These are phyloP conservation scores for Drosophila gunungcola DNA, from an alignment of 1,140 invertebrate species.

Conservation along the genomic window DNA sequence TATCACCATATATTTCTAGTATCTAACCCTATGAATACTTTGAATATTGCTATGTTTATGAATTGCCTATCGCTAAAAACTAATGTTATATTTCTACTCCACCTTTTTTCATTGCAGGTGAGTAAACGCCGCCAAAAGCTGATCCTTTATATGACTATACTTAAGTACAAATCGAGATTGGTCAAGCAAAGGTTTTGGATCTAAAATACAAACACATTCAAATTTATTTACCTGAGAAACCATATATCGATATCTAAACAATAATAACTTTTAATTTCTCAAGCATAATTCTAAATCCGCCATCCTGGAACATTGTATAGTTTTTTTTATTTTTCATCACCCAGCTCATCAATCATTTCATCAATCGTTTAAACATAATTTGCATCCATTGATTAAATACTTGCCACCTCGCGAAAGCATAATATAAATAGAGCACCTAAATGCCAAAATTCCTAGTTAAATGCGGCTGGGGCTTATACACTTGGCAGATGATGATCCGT, in stretches of 20 bases:
- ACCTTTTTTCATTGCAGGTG: constrained; percentile 63
- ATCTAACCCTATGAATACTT: no score
- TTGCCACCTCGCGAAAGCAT: constrained; percentile 1
- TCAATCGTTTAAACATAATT: constrained; percentile 21
- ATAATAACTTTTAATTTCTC: neutral
- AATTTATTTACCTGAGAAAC: no score
- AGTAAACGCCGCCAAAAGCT: constrained; percentile 31
- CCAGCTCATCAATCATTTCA: constrained; percentile 31
- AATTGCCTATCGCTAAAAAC: no score
- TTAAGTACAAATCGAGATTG: neutral
- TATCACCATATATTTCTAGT: no score
- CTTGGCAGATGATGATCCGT: constrained; percentile 30
- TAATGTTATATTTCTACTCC: neutral
- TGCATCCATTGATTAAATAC: constrained; percentile 17
- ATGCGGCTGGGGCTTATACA: constrained; percentile 14
- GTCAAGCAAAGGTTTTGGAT: constrained; percentile 41
- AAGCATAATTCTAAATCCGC: neutral
- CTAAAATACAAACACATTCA: no score
- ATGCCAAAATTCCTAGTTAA: constrained; percentile 24
- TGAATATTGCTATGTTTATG: no score
- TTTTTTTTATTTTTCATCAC: neutral
- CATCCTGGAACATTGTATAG: neutral
- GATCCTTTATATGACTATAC: neutral
- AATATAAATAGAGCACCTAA: constrained; percentile 17
- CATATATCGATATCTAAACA: no score